Evolutionary conservation across 2,888 invertebrate species (phyloP).

Genomic region (Sminthurides aquaticus): DNA sequence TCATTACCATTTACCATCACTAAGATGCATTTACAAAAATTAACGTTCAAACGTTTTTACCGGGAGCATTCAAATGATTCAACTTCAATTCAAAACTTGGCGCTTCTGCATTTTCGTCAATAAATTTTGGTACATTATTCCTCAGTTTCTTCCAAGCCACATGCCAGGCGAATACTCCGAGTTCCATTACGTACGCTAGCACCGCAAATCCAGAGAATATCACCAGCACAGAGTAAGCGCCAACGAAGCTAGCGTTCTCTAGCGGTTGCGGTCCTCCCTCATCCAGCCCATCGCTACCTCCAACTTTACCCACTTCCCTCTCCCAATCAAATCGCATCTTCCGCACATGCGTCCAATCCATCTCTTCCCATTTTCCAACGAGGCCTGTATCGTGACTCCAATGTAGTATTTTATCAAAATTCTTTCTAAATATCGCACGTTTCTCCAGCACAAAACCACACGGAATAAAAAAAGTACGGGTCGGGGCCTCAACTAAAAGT

Average conservation of each 20-base stretch:
- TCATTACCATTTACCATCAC: too few relatives aligned
- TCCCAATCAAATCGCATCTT: conserved; percentile 1
- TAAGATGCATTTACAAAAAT: too few relatives aligned
- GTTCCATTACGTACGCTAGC: too few relatives aligned
- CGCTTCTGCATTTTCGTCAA: too few relatives aligned
- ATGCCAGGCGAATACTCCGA: too few relatives aligned
- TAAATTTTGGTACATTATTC: too few relatives aligned
- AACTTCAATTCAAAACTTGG: too few relatives aligned
- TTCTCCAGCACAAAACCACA: conserved; percentile 28
- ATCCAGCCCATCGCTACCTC: not conserved
- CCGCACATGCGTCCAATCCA: conserved; percentile 7
- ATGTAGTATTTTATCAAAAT: conserved; percentile 1
- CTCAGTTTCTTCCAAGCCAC: too few relatives aligned
- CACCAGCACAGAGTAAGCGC: conserved; percentile 1
- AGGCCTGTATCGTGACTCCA: conserved; percentile 7
- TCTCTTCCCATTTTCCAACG: conserved; percentile 14
- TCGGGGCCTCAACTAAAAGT: conserved; percentile 25
- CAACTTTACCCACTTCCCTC: not conserved
- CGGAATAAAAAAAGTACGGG: conserved; percentile 22
- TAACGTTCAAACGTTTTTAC: too few relatives aligned
- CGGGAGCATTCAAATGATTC: too few relatives aligned
- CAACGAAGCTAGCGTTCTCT: not conserved
- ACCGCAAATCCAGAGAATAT: too few relatives aligned
- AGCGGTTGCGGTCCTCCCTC: not conserved
- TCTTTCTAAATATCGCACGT: conserved; percentile 5